These are phyloP conservation scores for Caranx ignobilis DNA, from an alignment of 2,113 vertebrate genomes.

Conservation along the genomic window DNA sequence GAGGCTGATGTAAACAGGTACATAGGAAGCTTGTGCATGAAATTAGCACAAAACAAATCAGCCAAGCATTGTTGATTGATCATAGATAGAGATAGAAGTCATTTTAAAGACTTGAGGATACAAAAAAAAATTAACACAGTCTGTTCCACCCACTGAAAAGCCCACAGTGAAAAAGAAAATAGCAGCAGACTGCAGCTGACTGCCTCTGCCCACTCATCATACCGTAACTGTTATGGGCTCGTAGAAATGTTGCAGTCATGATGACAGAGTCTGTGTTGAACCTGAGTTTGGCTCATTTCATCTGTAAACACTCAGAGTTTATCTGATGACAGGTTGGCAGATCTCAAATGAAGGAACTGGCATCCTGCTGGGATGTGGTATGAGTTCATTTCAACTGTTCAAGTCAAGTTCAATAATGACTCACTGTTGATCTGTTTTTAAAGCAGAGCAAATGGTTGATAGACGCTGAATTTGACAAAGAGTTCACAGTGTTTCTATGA, in stretches of 20 bases:
- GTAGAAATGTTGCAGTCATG: background rate
- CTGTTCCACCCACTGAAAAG: no score
- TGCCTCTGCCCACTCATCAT: background rate
- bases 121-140: no score
- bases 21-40: no score
- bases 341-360: conserved; percentile 1
- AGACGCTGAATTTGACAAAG: background rate
- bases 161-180: background rate
- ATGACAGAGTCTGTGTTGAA: background rate
- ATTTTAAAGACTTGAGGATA: no score
- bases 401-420: no score
- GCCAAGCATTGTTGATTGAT: no score
- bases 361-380: background rate
- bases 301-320: background rate
- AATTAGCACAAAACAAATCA: no score
- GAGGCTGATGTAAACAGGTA: no score
- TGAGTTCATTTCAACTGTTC: background rate
- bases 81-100: no score
- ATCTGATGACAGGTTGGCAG: conserved; percentile 2
- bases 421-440: no score
- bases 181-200: background rate
- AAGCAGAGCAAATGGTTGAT: no score
- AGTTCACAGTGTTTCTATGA: background rate
- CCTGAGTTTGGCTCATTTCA: background rate
- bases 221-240: background rate